Evolutionary conservation across 2,888 invertebrate genomes (phyloP).

Genomic region (Julus scanicus): DNA sequence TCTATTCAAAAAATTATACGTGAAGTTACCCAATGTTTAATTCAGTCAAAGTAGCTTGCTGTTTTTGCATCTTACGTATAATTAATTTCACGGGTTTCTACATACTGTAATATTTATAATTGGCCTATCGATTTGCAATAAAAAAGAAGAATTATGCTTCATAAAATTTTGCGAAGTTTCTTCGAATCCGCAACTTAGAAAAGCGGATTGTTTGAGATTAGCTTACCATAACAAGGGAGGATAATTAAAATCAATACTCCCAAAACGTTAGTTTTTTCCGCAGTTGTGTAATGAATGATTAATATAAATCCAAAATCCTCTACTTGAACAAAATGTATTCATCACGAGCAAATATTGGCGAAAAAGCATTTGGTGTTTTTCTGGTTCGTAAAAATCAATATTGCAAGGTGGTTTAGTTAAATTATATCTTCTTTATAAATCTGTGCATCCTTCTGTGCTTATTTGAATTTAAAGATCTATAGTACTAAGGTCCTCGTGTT

Average conservation of each 20-base stretch:
- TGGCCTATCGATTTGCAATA: background rate
- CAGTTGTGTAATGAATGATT: slow-evolving; percentile 10
- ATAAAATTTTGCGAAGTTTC: background rate
- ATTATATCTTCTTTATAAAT: background rate
- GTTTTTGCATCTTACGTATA: background rate
- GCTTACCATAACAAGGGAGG: background rate
- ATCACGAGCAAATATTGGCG: background rate
- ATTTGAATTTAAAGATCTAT: background rate
- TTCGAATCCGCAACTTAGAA: background rate
- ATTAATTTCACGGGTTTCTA: too few species aligned
- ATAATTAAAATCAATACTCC: slow-evolving; percentile 16
- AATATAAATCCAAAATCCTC: background rate
- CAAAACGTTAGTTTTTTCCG: background rate
- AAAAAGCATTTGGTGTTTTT: background rate
- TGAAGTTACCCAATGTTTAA: background rate
- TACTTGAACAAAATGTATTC: background rate
- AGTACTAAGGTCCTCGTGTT: background rate
- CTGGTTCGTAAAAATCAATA: background rate
- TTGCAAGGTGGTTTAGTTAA: background rate
- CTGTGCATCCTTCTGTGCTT: background rate
- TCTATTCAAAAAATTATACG: too few species aligned
- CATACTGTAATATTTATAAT: background rate
- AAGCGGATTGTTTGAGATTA: background rate
- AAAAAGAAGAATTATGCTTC: slow-evolving; percentile 12
- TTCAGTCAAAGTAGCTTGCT: background rate